A percentile compares a stretch with the other conserved stretches of the same genome.
Conservation (phyloP, 2,888 invertebrate genomes). For the Morpho deidamia region DNA sequence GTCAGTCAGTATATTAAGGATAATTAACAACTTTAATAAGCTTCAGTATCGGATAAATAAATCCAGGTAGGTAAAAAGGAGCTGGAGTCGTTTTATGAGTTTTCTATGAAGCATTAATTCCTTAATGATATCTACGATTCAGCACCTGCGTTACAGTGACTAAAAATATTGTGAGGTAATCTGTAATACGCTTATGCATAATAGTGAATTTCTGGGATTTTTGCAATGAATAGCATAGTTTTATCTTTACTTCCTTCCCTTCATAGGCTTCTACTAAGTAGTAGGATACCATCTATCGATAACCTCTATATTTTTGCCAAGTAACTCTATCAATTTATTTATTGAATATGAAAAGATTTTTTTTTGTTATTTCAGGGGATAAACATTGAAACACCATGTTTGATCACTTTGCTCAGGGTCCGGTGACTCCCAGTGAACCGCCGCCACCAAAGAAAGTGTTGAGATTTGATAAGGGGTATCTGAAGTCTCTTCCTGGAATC, state of each 20-base stretch:
- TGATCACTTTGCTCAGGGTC: slow-evolving; percentile 45
- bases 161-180: too few species aligned
- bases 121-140: too few species aligned
- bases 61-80: too few species aligned
- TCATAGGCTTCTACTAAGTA: background rate
- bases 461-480: slow-evolving; percentile 84
- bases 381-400: slow-evolving; percentile 38
- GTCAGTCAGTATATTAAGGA: too few species aligned
- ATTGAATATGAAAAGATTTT: too few species aligned
- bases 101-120: too few species aligned
- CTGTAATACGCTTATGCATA: too few species aligned
- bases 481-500: slow-evolving; percentile 84
- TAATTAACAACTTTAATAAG: too few species aligned
- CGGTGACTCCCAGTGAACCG: slow-evolving; percentile 31
- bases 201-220: too few species aligned
- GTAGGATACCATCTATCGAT: background rate
- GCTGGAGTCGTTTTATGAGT: too few species aligned
- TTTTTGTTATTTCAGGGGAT: slow-evolving; percentile 1
- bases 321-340: background rate
- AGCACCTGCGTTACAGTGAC: too few species aligned
- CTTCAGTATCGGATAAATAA: too few species aligned
- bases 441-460: slow-evolving; percentile 80
- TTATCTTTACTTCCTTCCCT: background rate
- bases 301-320: background rate
- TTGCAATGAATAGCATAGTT: background rate